A percentile compares a stretch with the other conserved stretches of the same genome.
Evolutionary conservation across 2,888 invertebrate genomes (phyloP).

Genomic region (Heliconius sara): DNA sequence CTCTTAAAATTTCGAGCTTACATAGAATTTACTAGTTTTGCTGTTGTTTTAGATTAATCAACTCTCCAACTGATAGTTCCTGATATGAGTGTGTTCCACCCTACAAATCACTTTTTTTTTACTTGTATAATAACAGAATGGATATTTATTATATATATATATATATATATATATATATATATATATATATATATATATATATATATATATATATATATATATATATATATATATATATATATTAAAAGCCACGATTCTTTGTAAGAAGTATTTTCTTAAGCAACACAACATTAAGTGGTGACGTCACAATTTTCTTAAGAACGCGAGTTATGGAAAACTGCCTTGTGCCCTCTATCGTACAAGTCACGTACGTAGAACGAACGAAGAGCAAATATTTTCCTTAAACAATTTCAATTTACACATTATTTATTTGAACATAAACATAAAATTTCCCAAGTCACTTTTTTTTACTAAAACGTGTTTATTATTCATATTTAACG

Average conservation of each 20-base stretch:
- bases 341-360: constrained; percentile 46
- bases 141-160: neutral
- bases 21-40: neutral
- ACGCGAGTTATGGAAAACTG: constrained; percentile 52
- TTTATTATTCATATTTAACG: constrained; percentile 9
- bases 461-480: constrained; percentile 33
- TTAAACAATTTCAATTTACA: constrained; percentile 44
- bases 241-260: constrained; percentile 30
- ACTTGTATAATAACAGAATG: no score
- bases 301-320: constrained; percentile 48
- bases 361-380: constrained; percentile 51
- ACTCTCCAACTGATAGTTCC: no score
- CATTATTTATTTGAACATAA: constrained; percentile 41
- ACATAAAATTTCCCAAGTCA: constrained; percentile 42
- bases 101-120: no score
- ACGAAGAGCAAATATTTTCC: constrained; percentile 46
- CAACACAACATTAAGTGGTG: constrained; percentile 30
- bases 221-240: neutral
- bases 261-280: constrained; percentile 41
- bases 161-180: neutral
- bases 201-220: neutral
- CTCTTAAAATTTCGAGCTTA: neutral
- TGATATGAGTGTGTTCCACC: no score
- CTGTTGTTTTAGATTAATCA: no score
- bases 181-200: neutral